Evolutionary conservation across 1,140 invertebrate species (phyloP).

Genomic region (Zophobas morio): DNA sequence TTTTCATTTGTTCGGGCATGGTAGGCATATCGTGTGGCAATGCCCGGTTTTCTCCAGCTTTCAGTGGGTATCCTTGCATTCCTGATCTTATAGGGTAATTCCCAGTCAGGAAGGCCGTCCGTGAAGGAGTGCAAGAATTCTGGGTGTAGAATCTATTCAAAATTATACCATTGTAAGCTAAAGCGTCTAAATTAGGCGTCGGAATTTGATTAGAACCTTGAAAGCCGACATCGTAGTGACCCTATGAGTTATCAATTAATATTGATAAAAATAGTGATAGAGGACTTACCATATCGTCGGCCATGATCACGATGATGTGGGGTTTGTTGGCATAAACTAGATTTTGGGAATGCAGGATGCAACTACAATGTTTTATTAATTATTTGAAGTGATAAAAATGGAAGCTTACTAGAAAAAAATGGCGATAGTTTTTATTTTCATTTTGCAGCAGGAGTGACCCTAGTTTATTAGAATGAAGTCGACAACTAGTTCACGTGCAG

Average conservation of each 20-base stretch:
- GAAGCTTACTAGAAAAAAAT: too few relatives aligned
- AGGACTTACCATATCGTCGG: conserved; percentile 71
- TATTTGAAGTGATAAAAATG: too few relatives aligned
- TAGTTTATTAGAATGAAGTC: too few relatives aligned
- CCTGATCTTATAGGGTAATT: conserved; percentile 83
- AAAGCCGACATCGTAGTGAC: conserved; percentile 92
- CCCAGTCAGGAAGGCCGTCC: conserved; percentile 85
- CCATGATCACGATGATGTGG: conserved; percentile 72
- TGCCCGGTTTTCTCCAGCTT: conserved; percentile 70
- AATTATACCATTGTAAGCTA: conserved; percentile 84
- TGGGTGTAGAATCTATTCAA: conserved; percentile 82
- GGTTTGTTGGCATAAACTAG: conserved; percentile 57
- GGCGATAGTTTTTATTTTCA: too few relatives aligned
- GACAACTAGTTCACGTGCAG: too few relatives aligned
- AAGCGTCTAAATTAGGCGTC: conserved; percentile 88
- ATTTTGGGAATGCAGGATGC: too few relatives aligned
- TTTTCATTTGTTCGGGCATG: conserved; percentile 81
- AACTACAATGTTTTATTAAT: too few relatives aligned
- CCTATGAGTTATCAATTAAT: conserved; percentile 71
- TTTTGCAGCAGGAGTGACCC: too few relatives aligned
- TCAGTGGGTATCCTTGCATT: conserved; percentile 75
- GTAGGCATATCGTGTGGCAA: conserved; percentile 73
- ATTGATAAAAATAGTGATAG: background rate
- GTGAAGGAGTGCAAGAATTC: conserved; percentile 84
- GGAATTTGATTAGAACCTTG: conserved; percentile 88